A percentile compares a stretch with the other conserved stretches of the same genome.
Evolutionary conservation across 2,888 invertebrate species (phyloP).

Genomic region (Cryptocephalus moraei): DNA sequence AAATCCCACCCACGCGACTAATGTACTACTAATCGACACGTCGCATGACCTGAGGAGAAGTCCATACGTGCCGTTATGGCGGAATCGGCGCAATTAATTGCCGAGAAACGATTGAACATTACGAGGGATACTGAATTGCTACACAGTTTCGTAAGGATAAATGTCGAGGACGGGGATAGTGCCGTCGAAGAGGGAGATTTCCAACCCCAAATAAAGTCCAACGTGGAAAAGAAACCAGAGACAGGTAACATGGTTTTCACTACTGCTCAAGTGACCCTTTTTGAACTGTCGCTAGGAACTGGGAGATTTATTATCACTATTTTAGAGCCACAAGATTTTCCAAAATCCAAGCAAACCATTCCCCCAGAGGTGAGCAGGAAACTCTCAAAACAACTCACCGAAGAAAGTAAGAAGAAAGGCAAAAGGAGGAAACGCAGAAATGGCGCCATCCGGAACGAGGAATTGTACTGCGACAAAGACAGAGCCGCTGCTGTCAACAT

Average conservation of each 20-base stretch:
- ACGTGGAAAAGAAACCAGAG: constrained; percentile 2
- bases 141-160: constrained; percentile 69
- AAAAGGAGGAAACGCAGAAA: constrained; percentile 24
- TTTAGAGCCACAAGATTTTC: too few species aligned
- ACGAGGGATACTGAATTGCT: constrained; percentile 62
- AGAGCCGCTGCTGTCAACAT: constrained; percentile 81
- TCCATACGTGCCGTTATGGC: constrained; percentile 10
- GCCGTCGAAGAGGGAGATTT: too few species aligned
- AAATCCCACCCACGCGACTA: too few species aligned
- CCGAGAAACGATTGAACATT: constrained; percentile 24
- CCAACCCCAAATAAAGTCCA: neutral
- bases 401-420: constrained; percentile 22
- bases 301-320: too few species aligned
- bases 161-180: constrained; percentile 38
- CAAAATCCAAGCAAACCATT: constrained; percentile 11
- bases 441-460: constrained; percentile 43
- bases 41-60: neutral
- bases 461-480: constrained; percentile 83
- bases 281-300: too few species aligned
- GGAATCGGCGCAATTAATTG: constrained; percentile 15
- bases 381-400: constrained; percentile 12
- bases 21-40: too few species aligned
- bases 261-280: too few species aligned
- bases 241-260: too few species aligned
- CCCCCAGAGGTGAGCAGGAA: constrained; percentile 11